Base-by-base conservation (phyloP, 2,113 vertebrate genomes). In the Beaufortia kweichowensis region DNA sequence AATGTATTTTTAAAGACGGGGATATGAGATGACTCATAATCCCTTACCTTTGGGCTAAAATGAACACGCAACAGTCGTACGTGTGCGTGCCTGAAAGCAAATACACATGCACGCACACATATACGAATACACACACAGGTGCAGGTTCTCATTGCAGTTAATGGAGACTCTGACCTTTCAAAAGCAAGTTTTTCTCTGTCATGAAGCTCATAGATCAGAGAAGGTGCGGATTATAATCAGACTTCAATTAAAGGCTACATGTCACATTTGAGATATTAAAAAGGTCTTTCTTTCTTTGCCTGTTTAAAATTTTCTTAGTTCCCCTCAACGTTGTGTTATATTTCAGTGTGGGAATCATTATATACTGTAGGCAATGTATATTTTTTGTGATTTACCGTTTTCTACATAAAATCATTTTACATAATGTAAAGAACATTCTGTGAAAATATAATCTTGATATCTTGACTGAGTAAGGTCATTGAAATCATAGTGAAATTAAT, bases 101-200 rank as follows among this genome's bases (percentile, higher is more conserved):
- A 24, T 28, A 33, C 48, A 55, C 10, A 41, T 11, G 23, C 66
- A 23, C 43, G 31, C 43, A 50, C 15, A 19, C 41, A 41, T 11
- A 33, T 46, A 23, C 43, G 31, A 24, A 50, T 7, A 19, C 41
- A 68, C 17, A 15, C 21, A 26, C 6, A 21, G n/a, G n/a, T 41
- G 31, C 31, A 35, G 9, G 14, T 55, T 14, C 46, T 39, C 43
- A 55, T 39, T 75, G 60, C 23, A 46, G 59, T 56, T 73, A 73
- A 79, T 73, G 24, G 67, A 64, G 68, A 67, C 76, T 23, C 21
- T 78, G 77, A 65, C 69, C 68, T 79, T 79, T 72, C 33, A 33
- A 43, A 69, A 56, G 35, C 23, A 24, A 57, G 31, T 31, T 43
- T 41, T 56, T 31, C 15, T 41, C 33, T 43, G 77, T 55, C 60